phyloP scores from a whole-genome alignment of 2,113 vertebrate genomes.

The Lampris incognitus region DNA sequence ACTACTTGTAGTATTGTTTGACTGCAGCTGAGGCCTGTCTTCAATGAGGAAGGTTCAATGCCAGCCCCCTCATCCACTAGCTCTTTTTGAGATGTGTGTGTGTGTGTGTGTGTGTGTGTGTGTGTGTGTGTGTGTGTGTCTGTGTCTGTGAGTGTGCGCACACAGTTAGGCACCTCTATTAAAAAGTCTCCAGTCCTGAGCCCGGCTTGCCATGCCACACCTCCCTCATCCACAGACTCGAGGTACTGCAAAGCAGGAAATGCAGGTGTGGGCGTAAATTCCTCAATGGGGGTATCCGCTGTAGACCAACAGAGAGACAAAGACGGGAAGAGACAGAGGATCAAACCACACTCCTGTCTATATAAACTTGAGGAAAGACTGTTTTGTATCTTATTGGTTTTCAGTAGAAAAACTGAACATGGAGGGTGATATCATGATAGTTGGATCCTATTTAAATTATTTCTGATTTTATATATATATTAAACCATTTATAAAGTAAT shows the following conservation, averaged over 20 bases:
- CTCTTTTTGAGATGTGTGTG: not conserved
- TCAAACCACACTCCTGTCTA: too few relatives aligned
- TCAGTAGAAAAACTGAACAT: too few relatives aligned
- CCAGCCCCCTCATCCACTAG: too few relatives aligned
- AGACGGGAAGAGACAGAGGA: conserved; percentile 5
- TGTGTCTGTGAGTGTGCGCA: conserved; percentile 5
- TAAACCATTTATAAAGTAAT: too few relatives aligned
- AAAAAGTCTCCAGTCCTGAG: conserved; percentile 90
- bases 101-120: not conserved
- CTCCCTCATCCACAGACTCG: conserved; percentile 91
- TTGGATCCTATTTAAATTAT: too few relatives aligned
- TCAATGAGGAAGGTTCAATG: too few relatives aligned
- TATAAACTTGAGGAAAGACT: too few relatives aligned
- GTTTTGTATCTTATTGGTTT: too few relatives aligned
- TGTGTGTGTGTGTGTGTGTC: not conserved
- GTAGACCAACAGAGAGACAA: conserved; percentile 17
- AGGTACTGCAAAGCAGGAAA: conserved; percentile 91
- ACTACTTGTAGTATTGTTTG: too few relatives aligned
- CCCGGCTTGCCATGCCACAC: conserved; percentile 90
- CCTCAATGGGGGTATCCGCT: conserved; percentile 91
- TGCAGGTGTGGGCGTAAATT: conserved; percentile 89
- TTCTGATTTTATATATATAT: too few relatives aligned
- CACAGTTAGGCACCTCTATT: conserved; percentile 84
- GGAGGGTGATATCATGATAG: too few relatives aligned
- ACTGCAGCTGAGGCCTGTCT: too few relatives aligned